Percentiles rank a stretch among this genome's conserved stretches.
These are phyloP conservation scores for Drosophila algonquin DNA, from an alignment of 2,888 invertebrate genomes.

Conservation along the genomic window DNA sequence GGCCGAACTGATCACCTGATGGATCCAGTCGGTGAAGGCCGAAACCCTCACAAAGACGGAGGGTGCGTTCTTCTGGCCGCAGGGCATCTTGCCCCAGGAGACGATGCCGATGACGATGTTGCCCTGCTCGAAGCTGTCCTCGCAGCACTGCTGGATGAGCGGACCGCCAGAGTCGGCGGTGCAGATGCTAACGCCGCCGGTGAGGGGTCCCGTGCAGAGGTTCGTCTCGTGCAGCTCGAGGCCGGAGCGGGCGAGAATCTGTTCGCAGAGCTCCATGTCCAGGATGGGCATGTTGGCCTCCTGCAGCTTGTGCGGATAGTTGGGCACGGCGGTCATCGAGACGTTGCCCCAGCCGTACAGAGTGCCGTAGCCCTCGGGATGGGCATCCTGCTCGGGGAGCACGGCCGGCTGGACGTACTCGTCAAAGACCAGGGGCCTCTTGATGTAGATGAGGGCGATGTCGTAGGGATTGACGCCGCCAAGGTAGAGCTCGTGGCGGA, in stretches of 20 bases:
- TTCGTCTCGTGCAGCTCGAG: constrained; percentile 81
- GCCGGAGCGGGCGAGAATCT: constrained; percentile 77
- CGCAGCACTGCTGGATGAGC: constrained; percentile 79
- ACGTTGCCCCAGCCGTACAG: constrained; percentile 83
- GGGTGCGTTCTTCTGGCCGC: constrained; percentile 83
- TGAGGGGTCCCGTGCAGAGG: constrained; percentile 82
- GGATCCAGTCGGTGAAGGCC: constrained; percentile 84
- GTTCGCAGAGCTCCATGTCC: constrained; percentile 76
- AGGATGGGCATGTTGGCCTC: constrained; percentile 81
- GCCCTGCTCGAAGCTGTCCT: constrained; percentile 59
- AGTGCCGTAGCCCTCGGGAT: constrained; percentile 78
- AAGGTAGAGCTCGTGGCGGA: constrained; percentile 79
- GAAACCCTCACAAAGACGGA: constrained; percentile 85
- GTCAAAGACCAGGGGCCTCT: constrained; percentile 75
- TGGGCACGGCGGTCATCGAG: constrained; percentile 80
- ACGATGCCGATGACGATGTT: constrained; percentile 84
- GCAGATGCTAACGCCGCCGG: constrained; percentile 82
- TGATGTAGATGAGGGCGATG: constrained; percentile 82
- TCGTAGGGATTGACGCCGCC: constrained; percentile 83
- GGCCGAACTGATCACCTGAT: constrained; percentile 70
- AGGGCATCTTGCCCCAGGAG: constrained; percentile 85
- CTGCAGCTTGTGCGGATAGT: constrained; percentile 80
- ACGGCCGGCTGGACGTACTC: constrained; percentile 77
- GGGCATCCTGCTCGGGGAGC: constrained; percentile 74
- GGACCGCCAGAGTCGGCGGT: constrained; percentile 83